These are phyloP conservation scores for Eupithecia dodoneata DNA, from an alignment of 2,888 invertebrate species.

Conservation along the genomic window DNA sequence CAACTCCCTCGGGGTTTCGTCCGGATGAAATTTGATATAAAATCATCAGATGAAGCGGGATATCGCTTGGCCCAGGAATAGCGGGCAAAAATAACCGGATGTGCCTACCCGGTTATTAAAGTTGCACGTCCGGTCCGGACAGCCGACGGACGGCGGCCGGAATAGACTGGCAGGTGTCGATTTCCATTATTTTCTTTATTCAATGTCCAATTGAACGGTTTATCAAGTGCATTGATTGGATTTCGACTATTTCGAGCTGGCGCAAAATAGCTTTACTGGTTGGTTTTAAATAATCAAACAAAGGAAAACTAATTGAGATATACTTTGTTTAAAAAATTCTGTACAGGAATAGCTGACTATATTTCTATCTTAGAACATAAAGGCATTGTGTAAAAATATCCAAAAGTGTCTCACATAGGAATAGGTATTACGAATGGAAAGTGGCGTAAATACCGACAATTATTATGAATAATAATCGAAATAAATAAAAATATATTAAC, in stretches of 20 bases:
- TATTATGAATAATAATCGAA: background rate
- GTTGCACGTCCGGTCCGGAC: slow-evolving; percentile 55
- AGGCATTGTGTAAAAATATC: background rate
- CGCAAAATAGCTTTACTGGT: background rate
- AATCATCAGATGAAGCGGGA: slow-evolving; percentile 32
- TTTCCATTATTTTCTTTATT: slow-evolving; percentile 43
- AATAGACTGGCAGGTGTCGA: slow-evolving; percentile 53
- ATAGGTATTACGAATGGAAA: too few species aligned
- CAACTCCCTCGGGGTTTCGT: slow-evolving; percentile 11
- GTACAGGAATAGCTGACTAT: too few species aligned
- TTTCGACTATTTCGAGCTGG: background rate
- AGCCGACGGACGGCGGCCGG: slow-evolving; percentile 41
- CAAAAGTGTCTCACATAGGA: background rate
- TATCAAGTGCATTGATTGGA: slow-evolving; percentile 18
- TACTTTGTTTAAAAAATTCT: too few species aligned
- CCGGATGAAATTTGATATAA: slow-evolving; percentile 26
- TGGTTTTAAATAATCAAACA: background rate
- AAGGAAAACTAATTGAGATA: background rate
- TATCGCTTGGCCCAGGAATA: slow-evolving; percentile 37
- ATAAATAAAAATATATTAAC: too few species aligned
- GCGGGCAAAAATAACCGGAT: slow-evolving; percentile 41
- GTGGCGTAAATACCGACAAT: background rate
- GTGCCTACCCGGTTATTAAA: slow-evolving; percentile 55
- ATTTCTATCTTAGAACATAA: too few species aligned
- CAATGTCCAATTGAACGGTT: slow-evolving; percentile 28